Percentiles rank a stretch among this genome's conserved stretches.
Evolutionary conservation across 64 coral and sea anemone genomes (phyloP).

Genomic region (Catalaphyllia jardinei): DNA sequence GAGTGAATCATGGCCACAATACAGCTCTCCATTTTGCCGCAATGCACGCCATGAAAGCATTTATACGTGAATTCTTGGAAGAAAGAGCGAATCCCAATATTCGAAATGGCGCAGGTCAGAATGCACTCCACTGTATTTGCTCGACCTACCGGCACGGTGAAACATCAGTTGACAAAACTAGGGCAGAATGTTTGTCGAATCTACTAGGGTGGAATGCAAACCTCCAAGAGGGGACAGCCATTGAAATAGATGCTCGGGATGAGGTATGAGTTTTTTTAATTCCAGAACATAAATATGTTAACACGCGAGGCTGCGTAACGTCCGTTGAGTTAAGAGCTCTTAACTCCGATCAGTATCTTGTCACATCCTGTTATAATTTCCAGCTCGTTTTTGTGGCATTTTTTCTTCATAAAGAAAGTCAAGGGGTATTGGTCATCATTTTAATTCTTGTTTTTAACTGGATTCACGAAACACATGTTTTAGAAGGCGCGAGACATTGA

Average conservation of each 20-base stretch:
- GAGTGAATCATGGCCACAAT: constrained; percentile 76
- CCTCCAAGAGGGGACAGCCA: constrained; percentile 21
- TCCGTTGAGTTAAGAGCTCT: too few relatives aligned
- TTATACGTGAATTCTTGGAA: constrained; percentile 80
- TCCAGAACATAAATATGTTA: background rate
- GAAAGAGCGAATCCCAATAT: constrained; percentile 79
- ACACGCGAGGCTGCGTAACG: background rate
- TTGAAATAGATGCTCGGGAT: constrained; percentile 60
- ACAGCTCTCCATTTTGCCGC: constrained; percentile 85
- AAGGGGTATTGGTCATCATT: too few relatives aligned
- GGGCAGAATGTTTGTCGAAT: constrained; percentile 76
- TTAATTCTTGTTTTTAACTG: too few relatives aligned
- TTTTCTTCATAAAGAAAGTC: too few relatives aligned
- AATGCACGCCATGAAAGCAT: constrained; percentile 83
- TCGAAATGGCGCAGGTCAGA: constrained; percentile 65
- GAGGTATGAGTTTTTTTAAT: constrained; percentile 24
- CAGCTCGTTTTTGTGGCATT: too few relatives aligned
- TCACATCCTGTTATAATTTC: too few relatives aligned
- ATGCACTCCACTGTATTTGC: constrained; percentile 84
- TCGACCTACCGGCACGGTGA: constrained; percentile 42
- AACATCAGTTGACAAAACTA: constrained; percentile 60
- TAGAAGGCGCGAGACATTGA: too few relatives aligned
- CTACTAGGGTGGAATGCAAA: constrained; percentile 70
- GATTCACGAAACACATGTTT: too few relatives aligned
- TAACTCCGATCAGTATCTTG: too few relatives aligned